Base-by-base conservation (phyloP, 2,888 invertebrate genomes). In the Dasypogon diadema region DNA sequence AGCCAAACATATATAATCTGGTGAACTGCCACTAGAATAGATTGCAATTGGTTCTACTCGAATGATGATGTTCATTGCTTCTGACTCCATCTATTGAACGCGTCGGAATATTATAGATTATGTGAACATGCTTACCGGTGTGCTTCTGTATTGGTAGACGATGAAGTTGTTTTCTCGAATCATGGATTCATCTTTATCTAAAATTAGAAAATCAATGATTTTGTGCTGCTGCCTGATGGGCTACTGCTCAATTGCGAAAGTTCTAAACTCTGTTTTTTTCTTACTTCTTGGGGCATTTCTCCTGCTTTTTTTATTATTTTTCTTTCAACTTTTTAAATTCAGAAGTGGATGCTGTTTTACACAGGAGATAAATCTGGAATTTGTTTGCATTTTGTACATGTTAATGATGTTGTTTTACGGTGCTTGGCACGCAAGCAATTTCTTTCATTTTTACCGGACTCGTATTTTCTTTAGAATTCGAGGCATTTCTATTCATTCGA, bases 171-270 rank as follows among this genome's bases (percentile, higher is more conserved):
- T 8, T 3, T 5, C 30, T 30, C 3, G 30, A 30, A 5, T 30
- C 30, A 42, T 42, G 42, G 42, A 12, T 42, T 42, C 42, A 42
- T 12, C 48, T 68, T 48, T 68, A 48, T 46, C 65, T 68, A 68
- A 68, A 68, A 68, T 68, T 68, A 68, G 65, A 68, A 68, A 68
- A 68, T 68, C 65, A 48, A 68, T 68, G 48, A 30, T 16, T 65
- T 24, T 48, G 21, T 46, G 21, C 46, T 21, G 65, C 46, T 21
- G 65, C 22, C 22, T 65, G 63, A 16, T 37, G 42, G n/a, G 21
- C 63, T 63, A 48, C 48, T 22, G 65, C 14, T 68, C 65, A 26
- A 26, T 68, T 68, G 48, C 65, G 22, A 48, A 68, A 68, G 24
- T 48, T 68, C 26, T 12, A 37, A 60, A 60, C 37, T 60, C 26